Evolutionary conservation across 2,797 vertebrate genomes (phyloP).

Genomic region (Gymnocypris eckloni): DNA sequence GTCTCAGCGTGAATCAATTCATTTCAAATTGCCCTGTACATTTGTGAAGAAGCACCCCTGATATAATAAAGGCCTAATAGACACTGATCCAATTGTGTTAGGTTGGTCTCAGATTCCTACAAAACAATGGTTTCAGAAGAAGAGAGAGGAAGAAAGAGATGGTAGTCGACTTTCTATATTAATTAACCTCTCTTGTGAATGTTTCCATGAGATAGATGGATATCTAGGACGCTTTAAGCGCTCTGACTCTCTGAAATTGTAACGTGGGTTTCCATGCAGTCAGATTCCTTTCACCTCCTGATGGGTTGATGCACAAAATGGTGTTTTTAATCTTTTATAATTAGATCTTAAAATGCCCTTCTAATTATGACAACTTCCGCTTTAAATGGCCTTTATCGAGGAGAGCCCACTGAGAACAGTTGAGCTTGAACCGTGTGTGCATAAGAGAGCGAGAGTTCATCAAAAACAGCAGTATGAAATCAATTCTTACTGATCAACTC

Average conservation of each 20-base stretch:
- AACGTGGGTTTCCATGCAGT: conserved; percentile 87
- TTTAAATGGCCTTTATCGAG: conserved; percentile 78
- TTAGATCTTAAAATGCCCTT: conserved; percentile 77
- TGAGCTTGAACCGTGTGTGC: conserved; percentile 45
- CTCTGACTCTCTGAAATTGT: conserved; percentile 77
- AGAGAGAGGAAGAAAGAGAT: conserved; percentile 73
- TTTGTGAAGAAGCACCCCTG: conserved; percentile 97
- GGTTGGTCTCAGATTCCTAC: conserved; percentile 91
- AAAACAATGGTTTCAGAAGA: conserved; percentile 91
- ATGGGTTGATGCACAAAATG: conserved; percentile 73
- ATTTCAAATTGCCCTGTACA: conserved; percentile 97
- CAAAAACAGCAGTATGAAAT: conserved; percentile 44
- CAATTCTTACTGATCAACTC: conserved; percentile 35
- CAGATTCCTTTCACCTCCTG: conserved; percentile 79
- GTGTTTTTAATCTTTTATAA: conserved; percentile 81
- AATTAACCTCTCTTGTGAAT: conserved; percentile 93
- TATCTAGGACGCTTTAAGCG: conserved; percentile 89
- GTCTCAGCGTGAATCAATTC: conserved; percentile 95
- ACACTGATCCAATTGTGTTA: conserved; percentile 97
- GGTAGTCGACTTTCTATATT: conserved; percentile 98
- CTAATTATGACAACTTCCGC: conserved; percentile 81
- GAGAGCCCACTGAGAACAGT: conserved; percentile 71
- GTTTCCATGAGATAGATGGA: conserved; percentile 89
- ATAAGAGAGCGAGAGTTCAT: conserved; percentile 25
- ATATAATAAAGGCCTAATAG: conserved; percentile 98